Conservation (phyloP, 2,888 invertebrate species). For the Troides helena region DNA sequence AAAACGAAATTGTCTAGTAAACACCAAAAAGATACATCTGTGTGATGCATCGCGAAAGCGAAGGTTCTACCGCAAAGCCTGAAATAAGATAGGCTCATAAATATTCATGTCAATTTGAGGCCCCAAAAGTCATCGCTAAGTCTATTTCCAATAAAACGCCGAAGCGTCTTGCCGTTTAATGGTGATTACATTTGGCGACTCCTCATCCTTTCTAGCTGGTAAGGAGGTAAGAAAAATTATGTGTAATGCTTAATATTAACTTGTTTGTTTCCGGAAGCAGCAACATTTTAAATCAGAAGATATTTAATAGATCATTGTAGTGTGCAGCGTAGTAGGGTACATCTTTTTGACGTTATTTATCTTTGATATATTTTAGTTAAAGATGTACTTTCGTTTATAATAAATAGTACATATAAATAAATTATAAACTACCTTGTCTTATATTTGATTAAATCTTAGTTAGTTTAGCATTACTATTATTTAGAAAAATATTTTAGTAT, state of each 20-base stretch:
- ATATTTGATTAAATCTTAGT: too few species aligned
- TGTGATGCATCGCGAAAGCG: constrained; percentile 31
- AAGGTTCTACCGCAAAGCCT: constrained; percentile 51
- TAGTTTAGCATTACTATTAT: too few species aligned
- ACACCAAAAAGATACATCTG: background rate
- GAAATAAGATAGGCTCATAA: constrained; percentile 68
- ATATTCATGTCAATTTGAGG: constrained; percentile 74
- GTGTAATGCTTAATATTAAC: constrained; percentile 8
- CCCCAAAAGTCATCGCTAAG: constrained; percentile 73
- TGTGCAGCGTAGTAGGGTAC: too few species aligned
- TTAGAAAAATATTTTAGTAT: background rate
- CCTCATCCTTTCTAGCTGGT: constrained; percentile 37
- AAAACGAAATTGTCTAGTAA: background rate
- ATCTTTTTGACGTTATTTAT: too few species aligned
- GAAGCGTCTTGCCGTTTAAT: constrained; percentile 57
- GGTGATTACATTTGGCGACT: constrained; percentile 56
- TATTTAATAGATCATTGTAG: too few species aligned
- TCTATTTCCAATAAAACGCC: constrained; percentile 70
- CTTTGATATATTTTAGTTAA: too few species aligned
- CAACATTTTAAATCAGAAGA: too few species aligned
- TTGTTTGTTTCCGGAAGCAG: too few species aligned
- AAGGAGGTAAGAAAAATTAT: constrained; percentile 38
- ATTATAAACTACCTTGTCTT: too few species aligned
- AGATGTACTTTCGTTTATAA: too few species aligned
- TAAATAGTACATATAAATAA: too few species aligned